Base-by-base conservation (phyloP, 1,140 invertebrate species). In the Aculops lycopersici region DNA sequence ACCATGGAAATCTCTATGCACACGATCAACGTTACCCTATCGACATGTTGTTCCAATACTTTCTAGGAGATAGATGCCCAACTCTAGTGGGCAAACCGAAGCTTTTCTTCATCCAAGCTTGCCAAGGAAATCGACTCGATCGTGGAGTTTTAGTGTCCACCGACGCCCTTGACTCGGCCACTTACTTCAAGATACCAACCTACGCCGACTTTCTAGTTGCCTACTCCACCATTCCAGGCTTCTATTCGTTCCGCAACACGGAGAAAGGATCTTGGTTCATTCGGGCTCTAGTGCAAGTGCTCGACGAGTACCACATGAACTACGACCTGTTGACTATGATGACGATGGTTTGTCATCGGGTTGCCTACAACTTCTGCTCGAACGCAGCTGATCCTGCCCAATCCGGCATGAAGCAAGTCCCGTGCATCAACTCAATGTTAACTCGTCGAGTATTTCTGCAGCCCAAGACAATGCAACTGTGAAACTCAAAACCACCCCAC, bases 171-270 rank as follows among this genome's bases (percentile, higher is more conserved):
- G 42, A 45, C 13, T 42, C 46, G 8, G 42, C 46, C 4, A 47
- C 47, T 20, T 45, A 50, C 14, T 81, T 79, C 50, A 71, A 70
- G 51, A 86, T 94, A 53, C 86, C 86, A 13, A 65, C 69, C 42
- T 74, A 84, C 56, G 83, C 84, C 17, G 84, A 94, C 56, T 84
- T 90, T 57, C 59, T 94, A 12, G 76, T 92, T 51, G 74, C 73
- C 14, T 92, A 83, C 55, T 88, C 80, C 5, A 88, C 83, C 17
- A 73, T 90, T 42, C 74, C 80, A 54, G 81, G 78, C 43, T 79
- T 67, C 56, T 94, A 72, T 57, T 88, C 83, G 0, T 95, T 86
- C 86, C 66, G 84, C 43, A 92, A 92, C 52, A 83, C 78, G 12
- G 73, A 71, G 8, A 58, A 59, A 21, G 78, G 80, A 13, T 47